Evolutionary conservation across 2,888 invertebrate species (phyloP).

Genomic region (Chamaedrilus cognettii): DNA sequence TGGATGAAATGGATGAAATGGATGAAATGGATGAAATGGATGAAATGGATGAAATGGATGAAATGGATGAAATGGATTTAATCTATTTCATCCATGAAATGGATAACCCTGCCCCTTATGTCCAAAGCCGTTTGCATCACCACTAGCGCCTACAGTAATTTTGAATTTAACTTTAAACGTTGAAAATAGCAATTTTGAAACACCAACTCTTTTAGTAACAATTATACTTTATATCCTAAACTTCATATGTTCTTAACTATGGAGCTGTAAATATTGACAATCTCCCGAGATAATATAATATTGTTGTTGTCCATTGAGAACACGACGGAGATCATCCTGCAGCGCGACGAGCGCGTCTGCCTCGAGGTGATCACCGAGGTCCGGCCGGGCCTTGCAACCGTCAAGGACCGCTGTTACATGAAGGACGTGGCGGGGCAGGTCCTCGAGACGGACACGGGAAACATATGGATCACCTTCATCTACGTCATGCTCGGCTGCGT

Average conservation of each 20-base stretch:
- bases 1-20: too few species aligned
- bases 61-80: too few species aligned
- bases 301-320: slow-evolving; percentile 34
- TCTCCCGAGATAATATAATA: neutral
- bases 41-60: too few species aligned
- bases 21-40: too few species aligned
- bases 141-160: too few species aligned
- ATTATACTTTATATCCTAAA: too few species aligned
- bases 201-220: too few species aligned
- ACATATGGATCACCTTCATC: slow-evolving; percentile 51
- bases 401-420: slow-evolving; percentile 50
- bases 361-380: slow-evolving; percentile 43
- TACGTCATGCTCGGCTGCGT: slow-evolving; percentile 47
- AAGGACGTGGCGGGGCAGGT: slow-evolving; percentile 29
- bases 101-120: too few species aligned
- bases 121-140: too few species aligned
- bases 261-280: neutral
- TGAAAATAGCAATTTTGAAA: neutral
- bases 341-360: slow-evolving; percentile 43
- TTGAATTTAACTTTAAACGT: neutral
- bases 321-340: slow-evolving; percentile 27
- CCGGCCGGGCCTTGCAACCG: slow-evolving; percentile 42
- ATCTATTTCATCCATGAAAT: too few species aligned
- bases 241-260: neutral
- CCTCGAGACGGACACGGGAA: slow-evolving; percentile 46